Evolutionary conservation across 2,888 invertebrate genomes (phyloP), one percentile per base, ranked within the genome.

Genomic region (Hermaeophaga mercurialis): DNA sequence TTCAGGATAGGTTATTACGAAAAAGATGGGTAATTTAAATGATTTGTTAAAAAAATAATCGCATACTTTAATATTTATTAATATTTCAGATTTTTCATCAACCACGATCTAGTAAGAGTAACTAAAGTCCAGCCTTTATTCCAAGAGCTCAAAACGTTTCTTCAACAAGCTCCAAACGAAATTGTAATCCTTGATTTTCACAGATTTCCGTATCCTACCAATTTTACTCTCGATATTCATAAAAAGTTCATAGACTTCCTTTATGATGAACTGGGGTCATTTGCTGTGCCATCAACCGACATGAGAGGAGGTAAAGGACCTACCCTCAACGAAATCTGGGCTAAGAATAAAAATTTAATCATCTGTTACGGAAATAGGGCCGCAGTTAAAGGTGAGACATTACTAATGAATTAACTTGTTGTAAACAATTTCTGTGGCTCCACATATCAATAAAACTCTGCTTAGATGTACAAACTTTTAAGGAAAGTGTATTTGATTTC

Each of bases 111-210:
- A 70, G 83, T 88, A 56, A 80, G 85, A 69, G 82, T 91, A 56
- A 84, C 85, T 67, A 88, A 87, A 47, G 76, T 92, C 43, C 74
- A 82, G 5, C 84, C 84, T 0, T 77, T 90, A 22, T 76, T 91
- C n/a, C 81, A 80, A 64, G 86, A 90, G 74, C 84, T 92, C 9
- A 82, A 82, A 66, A 80, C 81, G 36, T 92, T 91, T 75, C 76
- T 89, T 36, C 81, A 85, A 65, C 75, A 79, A 31, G 86, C 91
- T 0, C 85, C 80, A 8, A 80, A 83, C 58, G 91, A 91, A 80
- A 79, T 91, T 24, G 81, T 93, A 7, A 84, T 94, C 58, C 75
- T 94, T 44, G 92, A 94, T 70, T 89, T 94, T 39, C 91, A 92
- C 69, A 85, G 90, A 58, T 91, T 93, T 75, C 91, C 91, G 0